These are phyloP conservation scores for Tetranychus piercei DNA, from an alignment of 2,888 invertebrate genomes.

Conservation along the genomic window DNA sequence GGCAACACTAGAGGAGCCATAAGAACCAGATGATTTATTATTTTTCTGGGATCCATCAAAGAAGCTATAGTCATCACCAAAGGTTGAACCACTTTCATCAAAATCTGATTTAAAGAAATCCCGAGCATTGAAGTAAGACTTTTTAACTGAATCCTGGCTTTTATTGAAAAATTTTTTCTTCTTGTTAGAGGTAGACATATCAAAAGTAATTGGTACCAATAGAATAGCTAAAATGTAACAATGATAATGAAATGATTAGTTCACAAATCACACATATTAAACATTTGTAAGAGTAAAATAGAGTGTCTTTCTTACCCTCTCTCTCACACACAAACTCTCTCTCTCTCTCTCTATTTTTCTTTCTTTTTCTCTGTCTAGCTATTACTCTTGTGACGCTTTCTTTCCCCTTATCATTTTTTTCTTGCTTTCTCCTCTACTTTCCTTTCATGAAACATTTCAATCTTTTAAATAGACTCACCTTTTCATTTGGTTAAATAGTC, in stretches of 20 bases:
- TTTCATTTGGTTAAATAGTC: too few species aligned
- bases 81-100: conserved; percentile 4
- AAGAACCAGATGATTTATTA: neutral
- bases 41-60: neutral
- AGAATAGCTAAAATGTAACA: neutral
- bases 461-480: too few species aligned
- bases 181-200: neutral
- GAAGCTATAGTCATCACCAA: neutral
- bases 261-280: too few species aligned
- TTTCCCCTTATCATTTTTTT: too few species aligned
- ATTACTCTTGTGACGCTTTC: too few species aligned
- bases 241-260: neutral
- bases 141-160: conserved; percentile 7
- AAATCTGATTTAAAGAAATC: conserved; percentile 3
- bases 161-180: conserved; percentile 11
- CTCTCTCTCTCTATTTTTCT: too few species aligned
- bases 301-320: too few species aligned
- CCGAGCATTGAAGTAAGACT: conserved; percentile 3
- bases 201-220: neutral
- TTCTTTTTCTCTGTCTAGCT: too few species aligned
- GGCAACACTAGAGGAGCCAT: neutral
- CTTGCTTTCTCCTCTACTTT: too few species aligned
- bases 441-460: too few species aligned
- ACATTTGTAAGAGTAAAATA: too few species aligned
- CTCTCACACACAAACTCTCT: too few species aligned